A percentile compares a stretch with the other conserved stretches of the same genome.
These are phyloP conservation scores for Tamandua tetradactyla DNA, from an alignment of 2,797 vertebrate genomes.

Conservation along the genomic window DNA sequence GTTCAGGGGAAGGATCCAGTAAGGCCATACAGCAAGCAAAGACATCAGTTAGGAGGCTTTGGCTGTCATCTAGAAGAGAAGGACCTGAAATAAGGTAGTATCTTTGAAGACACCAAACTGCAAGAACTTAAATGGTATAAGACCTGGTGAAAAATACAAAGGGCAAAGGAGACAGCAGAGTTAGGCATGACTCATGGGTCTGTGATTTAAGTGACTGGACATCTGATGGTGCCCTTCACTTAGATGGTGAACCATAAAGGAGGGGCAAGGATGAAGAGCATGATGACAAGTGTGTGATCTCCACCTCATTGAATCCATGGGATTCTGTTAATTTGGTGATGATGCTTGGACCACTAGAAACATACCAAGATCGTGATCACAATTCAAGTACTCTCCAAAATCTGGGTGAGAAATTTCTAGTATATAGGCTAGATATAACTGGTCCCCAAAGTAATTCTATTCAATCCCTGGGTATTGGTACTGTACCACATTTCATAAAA, in stretches of 20 bases:
- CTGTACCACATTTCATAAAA: not conserved
- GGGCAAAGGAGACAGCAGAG: too few relatives aligned
- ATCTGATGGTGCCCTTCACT: not conserved
- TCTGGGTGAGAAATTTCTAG: not conserved
- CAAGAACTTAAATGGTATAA: too few relatives aligned
- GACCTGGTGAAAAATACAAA: too few relatives aligned
- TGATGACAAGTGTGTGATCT: fast-evolving
- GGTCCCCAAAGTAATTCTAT: not conserved
- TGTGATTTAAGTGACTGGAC: too few relatives aligned
- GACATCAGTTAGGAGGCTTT: too few relatives aligned
- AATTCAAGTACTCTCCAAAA: not conserved
- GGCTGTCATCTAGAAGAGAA: too few relatives aligned
- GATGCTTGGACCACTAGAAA: not conserved
- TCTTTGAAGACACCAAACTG: too few relatives aligned
- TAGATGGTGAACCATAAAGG: not conserved
- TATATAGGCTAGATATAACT: not conserved
- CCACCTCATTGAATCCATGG: not conserved
- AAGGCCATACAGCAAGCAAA: too few relatives aligned
- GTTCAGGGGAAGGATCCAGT: too few relatives aligned
- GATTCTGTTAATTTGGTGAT: not conserved
- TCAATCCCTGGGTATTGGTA: fast-evolving
- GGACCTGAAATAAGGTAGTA: too few relatives aligned
- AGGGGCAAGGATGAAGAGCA: not conserved
- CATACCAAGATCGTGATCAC: too few relatives aligned
- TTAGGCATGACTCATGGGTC: too few relatives aligned